These are phyloP conservation scores for Unio pictorum DNA, from an alignment of 2,888 invertebrate species.

Conservation along the genomic window DNA sequence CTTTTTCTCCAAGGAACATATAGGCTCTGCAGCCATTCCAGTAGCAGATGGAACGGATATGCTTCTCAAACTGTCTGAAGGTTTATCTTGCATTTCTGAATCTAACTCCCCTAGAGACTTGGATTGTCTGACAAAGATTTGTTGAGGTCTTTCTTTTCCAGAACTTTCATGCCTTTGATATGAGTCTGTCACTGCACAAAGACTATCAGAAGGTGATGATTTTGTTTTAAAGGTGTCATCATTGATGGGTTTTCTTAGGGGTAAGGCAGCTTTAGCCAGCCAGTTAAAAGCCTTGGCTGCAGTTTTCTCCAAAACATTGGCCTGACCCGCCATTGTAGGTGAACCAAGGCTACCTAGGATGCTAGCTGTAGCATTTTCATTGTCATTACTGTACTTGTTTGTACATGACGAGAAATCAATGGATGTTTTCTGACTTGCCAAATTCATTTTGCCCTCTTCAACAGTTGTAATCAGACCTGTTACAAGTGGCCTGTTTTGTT, in stretches of 20 bases:
- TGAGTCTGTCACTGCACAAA: conserved; percentile 23
- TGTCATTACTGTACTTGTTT: conserved; percentile 3
- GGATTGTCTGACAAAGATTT: no score
- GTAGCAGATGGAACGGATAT: no score
- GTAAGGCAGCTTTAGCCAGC: conserved; percentile 28
- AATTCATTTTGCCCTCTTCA: conserved; percentile 14
- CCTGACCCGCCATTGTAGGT: conserved; percentile 15
- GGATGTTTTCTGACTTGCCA: conserved; percentile 25
- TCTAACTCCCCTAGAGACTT: no score
- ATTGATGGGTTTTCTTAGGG: conserved; percentile 11
- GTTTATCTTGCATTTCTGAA: no score
- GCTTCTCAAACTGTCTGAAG: no score
- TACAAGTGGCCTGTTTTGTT: conserved; percentile 18
- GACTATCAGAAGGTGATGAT: conserved; percentile 17
- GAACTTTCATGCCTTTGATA: no score
- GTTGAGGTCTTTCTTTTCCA: no score
- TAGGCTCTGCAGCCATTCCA: no score
- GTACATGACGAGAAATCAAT: no score
- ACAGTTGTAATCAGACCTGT: conserved; percentile 27
- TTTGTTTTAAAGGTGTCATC: conserved; percentile 15
- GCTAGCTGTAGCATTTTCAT: no score
- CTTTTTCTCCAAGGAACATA: no score
- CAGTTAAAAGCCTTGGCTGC: conserved; percentile 34
- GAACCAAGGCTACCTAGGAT: not conserved
- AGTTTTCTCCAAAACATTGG: conserved; percentile 29